A percentile compares a stretch with the other conserved stretches of the same genome.
These are phyloP conservation scores for Eptesicus fuscus DNA, from an alignment of 2,113 vertebrate species.

Conservation along the genomic window DNA sequence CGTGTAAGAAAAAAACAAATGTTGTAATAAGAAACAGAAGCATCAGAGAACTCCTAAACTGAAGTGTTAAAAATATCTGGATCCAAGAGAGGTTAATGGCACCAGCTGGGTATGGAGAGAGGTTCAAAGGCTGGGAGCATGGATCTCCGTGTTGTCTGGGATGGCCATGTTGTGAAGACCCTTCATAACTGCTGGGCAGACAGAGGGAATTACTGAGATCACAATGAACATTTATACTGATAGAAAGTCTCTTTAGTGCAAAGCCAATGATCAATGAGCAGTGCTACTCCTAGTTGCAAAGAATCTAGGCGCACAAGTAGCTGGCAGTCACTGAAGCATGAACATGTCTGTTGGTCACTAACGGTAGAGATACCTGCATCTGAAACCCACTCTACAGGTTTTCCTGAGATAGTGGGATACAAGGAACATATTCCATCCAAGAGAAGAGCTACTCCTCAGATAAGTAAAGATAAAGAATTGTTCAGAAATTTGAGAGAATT, in stretches of 20 bases:
- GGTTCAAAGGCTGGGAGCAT: neutral
- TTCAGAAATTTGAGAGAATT: neutral
- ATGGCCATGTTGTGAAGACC: neutral
- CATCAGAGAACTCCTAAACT: neutral
- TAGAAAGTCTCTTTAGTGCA: neutral
- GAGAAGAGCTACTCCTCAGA: neutral
- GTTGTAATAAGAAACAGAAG: neutral
- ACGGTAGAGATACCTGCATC: neutral
- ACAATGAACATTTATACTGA: neutral
- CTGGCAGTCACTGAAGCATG: neutral
- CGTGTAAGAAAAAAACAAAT: neutral
- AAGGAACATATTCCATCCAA: neutral
- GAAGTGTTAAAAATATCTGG: constrained; percentile 3
- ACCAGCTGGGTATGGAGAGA: neutral
- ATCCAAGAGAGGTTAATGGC: neutral
- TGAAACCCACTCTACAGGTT: neutral
- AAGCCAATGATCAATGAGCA: neutral
- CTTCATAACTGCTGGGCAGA: neutral
- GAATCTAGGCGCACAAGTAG: neutral
- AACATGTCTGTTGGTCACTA: neutral
- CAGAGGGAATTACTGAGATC: neutral
- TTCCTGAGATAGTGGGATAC: neutral
- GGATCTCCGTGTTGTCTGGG: neutral
- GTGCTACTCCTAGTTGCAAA: neutral
- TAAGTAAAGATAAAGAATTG: neutral